These are phyloP conservation scores for Bathynomus jamesi DNA, from an alignment of 1,140 invertebrate genomes.

Conservation along the genomic window DNA sequence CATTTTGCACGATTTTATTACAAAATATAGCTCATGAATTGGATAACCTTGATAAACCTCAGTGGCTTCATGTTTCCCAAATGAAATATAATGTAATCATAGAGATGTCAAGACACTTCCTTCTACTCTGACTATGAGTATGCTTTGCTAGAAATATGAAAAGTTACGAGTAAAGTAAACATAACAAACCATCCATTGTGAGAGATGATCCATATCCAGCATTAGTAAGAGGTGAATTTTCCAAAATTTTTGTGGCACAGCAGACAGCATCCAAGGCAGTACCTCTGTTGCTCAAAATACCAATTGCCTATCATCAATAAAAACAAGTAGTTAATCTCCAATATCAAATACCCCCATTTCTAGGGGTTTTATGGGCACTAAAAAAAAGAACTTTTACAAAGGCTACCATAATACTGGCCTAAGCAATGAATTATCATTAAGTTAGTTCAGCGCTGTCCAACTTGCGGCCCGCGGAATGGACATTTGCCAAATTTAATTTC, in stretches of 20 bases:
- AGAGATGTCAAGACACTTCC: too few relatives aligned
- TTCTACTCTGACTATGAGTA: too few relatives aligned
- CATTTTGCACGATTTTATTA: too few relatives aligned
- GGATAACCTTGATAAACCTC: too few relatives aligned
- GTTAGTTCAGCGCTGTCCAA: neutral
- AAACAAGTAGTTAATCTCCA: neutral
- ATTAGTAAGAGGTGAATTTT: slow-evolving; percentile 1
- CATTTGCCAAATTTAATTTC: neutral
- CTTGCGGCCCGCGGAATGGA: neutral
- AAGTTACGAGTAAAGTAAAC: too few relatives aligned
- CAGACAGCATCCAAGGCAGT: neutral
- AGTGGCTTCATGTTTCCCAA: too few relatives aligned
- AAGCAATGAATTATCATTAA: neutral
- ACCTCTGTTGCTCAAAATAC: neutral
- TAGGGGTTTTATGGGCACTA: neutral
- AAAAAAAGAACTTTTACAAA: neutral
- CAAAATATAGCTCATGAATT: too few relatives aligned
- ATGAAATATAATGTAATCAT: too few relatives aligned
- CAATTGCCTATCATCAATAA: neutral
- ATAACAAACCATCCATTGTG: neutral
- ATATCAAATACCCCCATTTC: neutral
- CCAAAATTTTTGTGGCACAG: neutral
- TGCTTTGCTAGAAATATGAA: too few relatives aligned
- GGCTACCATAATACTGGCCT: neutral
- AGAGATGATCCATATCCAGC: slow-evolving; percentile 1